A percentile compares a stretch with the other conserved stretches of the same genome.
Conservation (phyloP, 2,888 invertebrate genomes). For the Cephus pygmeus region DNA sequence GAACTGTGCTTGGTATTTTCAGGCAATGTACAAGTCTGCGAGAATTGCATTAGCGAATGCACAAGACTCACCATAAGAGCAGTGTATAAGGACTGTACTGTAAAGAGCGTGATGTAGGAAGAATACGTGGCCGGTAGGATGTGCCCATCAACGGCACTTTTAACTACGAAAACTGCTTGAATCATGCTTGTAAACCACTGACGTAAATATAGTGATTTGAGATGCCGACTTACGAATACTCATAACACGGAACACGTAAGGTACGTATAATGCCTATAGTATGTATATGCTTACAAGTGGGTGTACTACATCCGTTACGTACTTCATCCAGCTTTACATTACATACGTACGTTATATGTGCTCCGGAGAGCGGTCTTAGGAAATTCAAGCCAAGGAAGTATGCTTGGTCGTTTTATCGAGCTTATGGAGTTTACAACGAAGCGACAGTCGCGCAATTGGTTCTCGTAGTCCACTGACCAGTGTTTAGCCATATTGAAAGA, state of each 20-base stretch:
- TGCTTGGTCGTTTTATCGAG: background rate
- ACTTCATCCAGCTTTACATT: background rate
- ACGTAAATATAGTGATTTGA: slow-evolving; percentile 6
- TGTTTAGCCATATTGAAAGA: background rate
- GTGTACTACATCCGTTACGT: background rate
- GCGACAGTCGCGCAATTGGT: background rate
- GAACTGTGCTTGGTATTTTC: background rate
- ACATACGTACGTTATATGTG: background rate
- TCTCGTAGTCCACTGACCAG: background rate
- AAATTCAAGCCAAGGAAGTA: background rate
- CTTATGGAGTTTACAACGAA: background rate
- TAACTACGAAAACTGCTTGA: slow-evolving; percentile 6
- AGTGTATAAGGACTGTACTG: background rate
- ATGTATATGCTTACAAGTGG: background rate
- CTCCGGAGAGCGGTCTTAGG: background rate
- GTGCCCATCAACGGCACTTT: slow-evolving; percentile 7
- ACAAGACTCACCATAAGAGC: background rate
- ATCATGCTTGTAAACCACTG: slow-evolving; percentile 8
- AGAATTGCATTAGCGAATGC: background rate
- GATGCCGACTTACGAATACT: slow-evolving; percentile 2
- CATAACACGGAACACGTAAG: background rate
- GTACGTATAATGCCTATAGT: background rate
- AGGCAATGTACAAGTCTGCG: background rate
- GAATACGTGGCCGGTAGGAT: slow-evolving; percentile 1
- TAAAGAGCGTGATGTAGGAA: background rate